Base-by-base conservation (phyloP, 2,797 vertebrate genomes). In the Falco naumanni region DNA sequence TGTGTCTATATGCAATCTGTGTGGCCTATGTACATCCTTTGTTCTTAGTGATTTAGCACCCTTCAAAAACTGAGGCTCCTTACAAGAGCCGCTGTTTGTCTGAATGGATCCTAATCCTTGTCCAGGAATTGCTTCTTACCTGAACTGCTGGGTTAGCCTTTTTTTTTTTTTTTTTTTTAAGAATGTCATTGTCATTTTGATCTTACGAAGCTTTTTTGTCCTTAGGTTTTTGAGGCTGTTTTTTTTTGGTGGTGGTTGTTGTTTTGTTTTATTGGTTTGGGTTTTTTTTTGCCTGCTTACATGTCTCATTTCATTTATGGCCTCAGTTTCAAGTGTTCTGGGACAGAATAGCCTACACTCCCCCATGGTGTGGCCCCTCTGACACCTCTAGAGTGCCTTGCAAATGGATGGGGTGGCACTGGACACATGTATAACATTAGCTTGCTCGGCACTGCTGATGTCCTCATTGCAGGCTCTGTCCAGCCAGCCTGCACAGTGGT, bases 391-490 rank as follows among this genome's bases (percentile, higher is more conserved):
- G 45, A 41, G 26, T 53, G 33, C 16, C 31, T 76, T 90, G 50
- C 41, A 76, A 2, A 43, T 26, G 43, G 26, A 4, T 50, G 6
- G 18, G 13, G 31, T 74, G 60, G 17, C 28, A 28, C 22, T 65
- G 51, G 43, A 7, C 8, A 16, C 8, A 1, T 3, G 5, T 37
- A 1, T 22, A 29, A 29, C 6, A 5, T 4, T 0, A 7, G 20
- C 14, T 65, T 1, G 1, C 51, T 34, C 47, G n/a, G 33, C 13
- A 4, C 20, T 28, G 28, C 74, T 63, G 14, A 6, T 18, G 41
- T 45, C 68, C 26, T 61, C 24, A 1, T 3, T 34, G 37, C 53
- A 10, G 5, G 0, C 34, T 34, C 26, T 26, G 21, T 34, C 41
- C 34, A 45, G 41, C 54, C 22, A 45, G 34, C 57, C 15, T 7